Conservation (phyloP, 2,888 invertebrate species). For the Rhingia campestris region DNA sequence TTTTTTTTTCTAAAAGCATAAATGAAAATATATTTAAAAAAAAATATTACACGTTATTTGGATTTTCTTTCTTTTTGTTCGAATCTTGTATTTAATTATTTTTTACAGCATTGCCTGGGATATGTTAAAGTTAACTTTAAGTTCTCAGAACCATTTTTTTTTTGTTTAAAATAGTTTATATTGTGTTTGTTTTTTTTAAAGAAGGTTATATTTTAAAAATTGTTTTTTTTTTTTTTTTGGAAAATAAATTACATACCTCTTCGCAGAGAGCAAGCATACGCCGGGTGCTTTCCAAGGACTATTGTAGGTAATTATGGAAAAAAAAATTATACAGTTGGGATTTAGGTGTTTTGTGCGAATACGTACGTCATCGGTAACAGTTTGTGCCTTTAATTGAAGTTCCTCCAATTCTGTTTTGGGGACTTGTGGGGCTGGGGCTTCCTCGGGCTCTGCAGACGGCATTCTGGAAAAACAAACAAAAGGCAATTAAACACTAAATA, state of each 20-base stretch:
- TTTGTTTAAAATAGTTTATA: conserved; percentile 38
- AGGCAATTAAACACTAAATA: not conserved
- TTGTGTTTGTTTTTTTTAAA: conserved; percentile 36
- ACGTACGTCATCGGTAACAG: conserved; percentile 94
- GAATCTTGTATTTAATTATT: conserved; percentile 18
- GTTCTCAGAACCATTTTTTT: conserved; percentile 30
- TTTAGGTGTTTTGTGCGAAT: not conserved
- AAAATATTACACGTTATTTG: conserved; percentile 59
- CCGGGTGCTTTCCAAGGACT: conserved; percentile 94
- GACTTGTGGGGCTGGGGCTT: conserved; percentile 84
- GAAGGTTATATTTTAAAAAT: conserved; percentile 37
- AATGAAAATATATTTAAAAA: conserved; percentile 39
- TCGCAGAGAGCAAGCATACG: conserved; percentile 96
- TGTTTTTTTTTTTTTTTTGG: conserved; percentile 29
- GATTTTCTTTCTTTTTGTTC: conserved; percentile 36
- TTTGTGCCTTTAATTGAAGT: conserved; percentile 91
- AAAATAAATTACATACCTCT: conserved; percentile 84
- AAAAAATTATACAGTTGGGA: not conserved
- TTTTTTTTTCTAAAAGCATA: conserved; percentile 34
- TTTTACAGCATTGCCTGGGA: conserved; percentile 62
- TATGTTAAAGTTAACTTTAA: conserved; percentile 41
- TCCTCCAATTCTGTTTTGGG: conserved; percentile 95
- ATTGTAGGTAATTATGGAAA: conserved; percentile 62
- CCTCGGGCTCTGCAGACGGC: conserved; percentile 86
- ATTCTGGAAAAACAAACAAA: conserved; percentile 83